Conservation (phyloP, 2,888 invertebrate genomes). For the Psylliodes chrysocephalus region DNA sequence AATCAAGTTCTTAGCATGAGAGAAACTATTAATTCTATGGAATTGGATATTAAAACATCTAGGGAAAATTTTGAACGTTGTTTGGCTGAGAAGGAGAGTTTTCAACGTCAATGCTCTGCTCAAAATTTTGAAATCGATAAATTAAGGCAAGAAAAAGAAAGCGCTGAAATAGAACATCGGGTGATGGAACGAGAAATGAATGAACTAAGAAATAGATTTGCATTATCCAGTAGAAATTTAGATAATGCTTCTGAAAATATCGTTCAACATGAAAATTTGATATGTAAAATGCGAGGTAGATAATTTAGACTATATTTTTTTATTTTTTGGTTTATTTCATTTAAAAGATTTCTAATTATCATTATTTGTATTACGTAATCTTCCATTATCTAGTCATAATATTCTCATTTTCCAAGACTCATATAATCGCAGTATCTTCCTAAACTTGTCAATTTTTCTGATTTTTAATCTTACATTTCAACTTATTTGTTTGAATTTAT, state of each 20-base stretch:
- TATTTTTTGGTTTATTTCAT: no score
- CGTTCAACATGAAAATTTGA: conserved; percentile 75
- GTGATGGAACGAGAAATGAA: conserved; percentile 79
- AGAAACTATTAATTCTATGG: conserved; percentile 71
- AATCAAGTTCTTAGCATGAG: conserved; percentile 67
- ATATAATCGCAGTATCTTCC: no score
- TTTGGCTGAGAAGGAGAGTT: conserved; percentile 76
- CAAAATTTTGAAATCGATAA: conserved; percentile 79
- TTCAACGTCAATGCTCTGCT: conserved; percentile 77
- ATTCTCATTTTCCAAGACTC: no score
- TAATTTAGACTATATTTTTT: conserved; percentile 1
- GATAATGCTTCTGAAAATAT: conserved; percentile 76
- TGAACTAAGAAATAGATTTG: conserved; percentile 74
- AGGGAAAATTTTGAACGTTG: conserved; percentile 74
- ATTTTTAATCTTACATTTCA: no score
- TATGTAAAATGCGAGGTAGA: conserved; percentile 75
- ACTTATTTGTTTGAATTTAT: no score
- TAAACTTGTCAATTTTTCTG: no score
- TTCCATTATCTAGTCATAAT: no score
- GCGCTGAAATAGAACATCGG: conserved; percentile 76
- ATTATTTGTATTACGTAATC: no score
- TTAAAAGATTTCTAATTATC: no score
- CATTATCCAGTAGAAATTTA: conserved; percentile 72
- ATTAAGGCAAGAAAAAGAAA: conserved; percentile 81
- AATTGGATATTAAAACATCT: conserved; percentile 74